Evolutionary conservation across 2,888 invertebrate species (phyloP), one percentile per base, ranked within the genome.

Genomic region (Acronicta leporina): DNA sequence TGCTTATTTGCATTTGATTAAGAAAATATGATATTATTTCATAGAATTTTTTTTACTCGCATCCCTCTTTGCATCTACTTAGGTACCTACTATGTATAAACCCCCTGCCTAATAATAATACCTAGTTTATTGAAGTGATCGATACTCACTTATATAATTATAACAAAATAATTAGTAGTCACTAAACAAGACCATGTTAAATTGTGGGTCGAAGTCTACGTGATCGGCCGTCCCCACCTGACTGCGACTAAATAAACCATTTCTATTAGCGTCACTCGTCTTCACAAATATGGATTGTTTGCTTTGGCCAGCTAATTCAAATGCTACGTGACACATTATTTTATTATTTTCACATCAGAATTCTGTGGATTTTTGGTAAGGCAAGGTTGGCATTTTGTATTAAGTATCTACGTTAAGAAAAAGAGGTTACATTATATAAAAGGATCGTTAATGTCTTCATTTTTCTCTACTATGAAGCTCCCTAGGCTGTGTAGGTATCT

Each of bases 261-360:
- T 81, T 85, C 82, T 85, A 87, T 86, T 88, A 85, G 73, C 71
- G 51, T 60, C 72, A 73, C 82, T 82, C 82, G 86, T 86, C 85
- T 86, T 73, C 56, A 80, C 87, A 90, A 90, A 91, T 89, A 90
- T 86, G 84, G 79, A 67, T 64, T 86, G 85, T 90, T 90, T 88
- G 80, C 80, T 75, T 81, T 80, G 69, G 58, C 68, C 79, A 72
- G 73, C 84, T 86, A 87, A 90, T 90, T 89, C 85, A 70, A 73
- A 63, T 67, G 73, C 70, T 82, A 91, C 89, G 90, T 91, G 90
- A 88, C 86, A 68, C 75, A 81, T 84, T 84, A 78, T 10, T 33
- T 33, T 75, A 80, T 82, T 83, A 81, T 84, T 81, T 77, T 83
- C 75, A 63, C 73, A 67, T 73, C 48, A 44, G 13, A 51, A 15